phyloP scores from a whole-genome alignment of 2,797 vertebrate genomes.

The Helostoma temminkii region DNA sequence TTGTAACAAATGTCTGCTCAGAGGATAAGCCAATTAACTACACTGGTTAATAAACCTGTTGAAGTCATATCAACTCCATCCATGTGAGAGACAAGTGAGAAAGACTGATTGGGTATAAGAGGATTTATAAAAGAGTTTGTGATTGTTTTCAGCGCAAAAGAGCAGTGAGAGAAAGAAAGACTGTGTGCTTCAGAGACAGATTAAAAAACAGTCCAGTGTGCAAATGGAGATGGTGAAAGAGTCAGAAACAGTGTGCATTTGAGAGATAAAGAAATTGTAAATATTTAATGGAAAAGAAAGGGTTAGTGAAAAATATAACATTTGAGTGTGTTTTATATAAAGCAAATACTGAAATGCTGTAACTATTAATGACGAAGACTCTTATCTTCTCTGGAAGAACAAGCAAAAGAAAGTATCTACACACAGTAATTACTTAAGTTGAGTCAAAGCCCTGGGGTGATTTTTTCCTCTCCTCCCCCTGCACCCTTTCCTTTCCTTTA shows the following conservation, averaged over 20 bases:
- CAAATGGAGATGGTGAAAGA: constrained; percentile 26
- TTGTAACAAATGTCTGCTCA: constrained; percentile 14
- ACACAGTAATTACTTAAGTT: constrained; percentile 60
- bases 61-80: constrained; percentile 32
- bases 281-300: constrained; percentile 23
- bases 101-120: neutral
- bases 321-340: constrained; percentile 15
- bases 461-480: neutral
- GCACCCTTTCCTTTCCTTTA: constrained; percentile 35
- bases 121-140: constrained; percentile 4
- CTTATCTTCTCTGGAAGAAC: constrained; percentile 21
- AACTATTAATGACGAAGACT: constrained; percentile 11
- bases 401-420: constrained; percentile 22
- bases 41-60: constrained; percentile 24
- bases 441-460: constrained; percentile 46
- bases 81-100: neutral
- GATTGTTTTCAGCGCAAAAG: constrained; percentile 5
- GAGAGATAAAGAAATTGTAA: constrained; percentile 35
- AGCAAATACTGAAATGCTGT: constrained; percentile 41
- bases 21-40: constrained; percentile 40
- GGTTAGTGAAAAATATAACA: neutral
- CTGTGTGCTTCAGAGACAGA: constrained; percentile 11
- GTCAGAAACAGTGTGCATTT: constrained; percentile 9
- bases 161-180: constrained; percentile 4
- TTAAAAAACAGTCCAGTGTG: constrained; percentile 19